Evolutionary conservation across 2,113 vertebrate genomes (phyloP), one percentile per base, ranked within the genome.

Genomic region (Haemorhous mexicanus): DNA sequence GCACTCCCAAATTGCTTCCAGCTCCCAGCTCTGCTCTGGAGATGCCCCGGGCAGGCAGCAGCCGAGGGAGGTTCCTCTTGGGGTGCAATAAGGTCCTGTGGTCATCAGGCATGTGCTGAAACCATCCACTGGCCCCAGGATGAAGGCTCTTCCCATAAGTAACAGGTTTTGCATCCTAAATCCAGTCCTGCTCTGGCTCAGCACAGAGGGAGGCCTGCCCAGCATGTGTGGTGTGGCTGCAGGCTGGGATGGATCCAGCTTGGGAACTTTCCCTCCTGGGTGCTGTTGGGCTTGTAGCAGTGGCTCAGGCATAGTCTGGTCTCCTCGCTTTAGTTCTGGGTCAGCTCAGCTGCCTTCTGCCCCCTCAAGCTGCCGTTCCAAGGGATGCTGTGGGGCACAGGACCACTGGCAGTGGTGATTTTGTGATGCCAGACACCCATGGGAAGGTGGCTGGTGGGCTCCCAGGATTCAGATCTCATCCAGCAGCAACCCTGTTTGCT

Each of bases 51-150:
- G 50, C 55, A 39, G 55, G 68, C 68, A 22, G 55, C 30, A 32
- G 46, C 39, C 0, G 0, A 24, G 11, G 30, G 43, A 76, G 12
- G 28, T 83, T 52, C 58, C 58, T 39, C 19, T 20, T 50, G 43
- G 55, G 24, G 6, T 74, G n/a, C 0, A 3, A 14, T 33, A 14
- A 35, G 22, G 35, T 7, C 21, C 16, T 5, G 0, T 28, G 66
- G 70, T 46, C 43, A 10, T 35, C 39, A 85, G 66, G 66, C 79
- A 3, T 0, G 5, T 52, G 68, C 62, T 8, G 4, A 35, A 56
- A 59, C 30, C 11, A 3, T 19, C n/a, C 5, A 0, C 46, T 35
- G 50, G 24, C n/a, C 21, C 28, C 3, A 4, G 64, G 22, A 17
- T 1, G 16, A 37, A 53, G 35, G 55, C 41, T 56, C 22, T 72